A percentile compares a stretch with the other conserved stretches of the same genome.
phyloP scores from a whole-genome alignment of 2,797 vertebrate genomes.

The Sorex maritimensis region DNA sequence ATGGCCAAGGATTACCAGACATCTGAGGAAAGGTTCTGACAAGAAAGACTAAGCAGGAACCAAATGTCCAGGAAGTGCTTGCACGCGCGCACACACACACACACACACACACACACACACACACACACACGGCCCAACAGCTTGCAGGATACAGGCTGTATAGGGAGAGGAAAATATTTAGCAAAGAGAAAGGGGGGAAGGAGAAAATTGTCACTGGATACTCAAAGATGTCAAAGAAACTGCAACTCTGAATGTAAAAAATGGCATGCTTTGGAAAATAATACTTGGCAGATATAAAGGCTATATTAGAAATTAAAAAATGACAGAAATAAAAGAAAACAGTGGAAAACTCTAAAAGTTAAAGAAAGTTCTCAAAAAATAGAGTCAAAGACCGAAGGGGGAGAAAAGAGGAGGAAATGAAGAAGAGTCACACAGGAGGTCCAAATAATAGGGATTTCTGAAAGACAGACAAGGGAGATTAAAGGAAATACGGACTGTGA shows the following conservation, averaged over 20 bases:
- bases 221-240: constrained; percentile 18
- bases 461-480: constrained; percentile 5
- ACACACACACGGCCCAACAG: neutral
- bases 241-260: neutral
- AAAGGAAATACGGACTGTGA: neutral
- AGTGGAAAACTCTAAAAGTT: constrained; percentile 36
- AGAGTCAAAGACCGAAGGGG: constrained; percentile 12
- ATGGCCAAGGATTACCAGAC: constrained; percentile 71
- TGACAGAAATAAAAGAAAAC: constrained; percentile 43
- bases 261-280: neutral
- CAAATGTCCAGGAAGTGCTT: constrained; percentile 4
- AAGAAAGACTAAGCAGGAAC: constrained; percentile 66
- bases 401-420: constrained; percentile 20
- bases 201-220: constrained; percentile 3
- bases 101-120: no score
- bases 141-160: constrained; percentile 59
- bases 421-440: neutral
- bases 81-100: no score
- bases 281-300: constrained; percentile 42
- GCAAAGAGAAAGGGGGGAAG: neutral
- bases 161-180: constrained; percentile 31
- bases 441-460: constrained; percentile 50
- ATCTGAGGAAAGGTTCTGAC: constrained; percentile 69
- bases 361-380: neutral
- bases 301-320: constrained; percentile 42